Evolutionary conservation across 1,140 invertebrate species (phyloP).

Genomic region (Drosophila seguyi): DNA sequence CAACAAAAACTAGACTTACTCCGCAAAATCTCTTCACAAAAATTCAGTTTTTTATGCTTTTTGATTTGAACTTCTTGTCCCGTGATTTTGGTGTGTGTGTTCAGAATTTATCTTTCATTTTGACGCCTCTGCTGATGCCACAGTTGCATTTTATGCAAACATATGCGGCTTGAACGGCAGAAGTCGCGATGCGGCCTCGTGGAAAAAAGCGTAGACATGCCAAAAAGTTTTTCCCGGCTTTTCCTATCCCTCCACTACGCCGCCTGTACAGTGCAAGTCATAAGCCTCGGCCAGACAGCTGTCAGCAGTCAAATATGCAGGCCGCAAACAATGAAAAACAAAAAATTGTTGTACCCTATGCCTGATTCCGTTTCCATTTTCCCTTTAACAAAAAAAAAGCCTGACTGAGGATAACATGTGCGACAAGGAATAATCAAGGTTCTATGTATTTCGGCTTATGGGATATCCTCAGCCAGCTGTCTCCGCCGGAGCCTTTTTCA

Average conservation of each 20-base stretch:
- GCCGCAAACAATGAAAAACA: slow-evolving; percentile 45
- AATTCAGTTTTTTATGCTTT: slow-evolving; percentile 18
- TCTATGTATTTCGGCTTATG: slow-evolving; percentile 14
- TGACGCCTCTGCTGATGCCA: slow-evolving; percentile 46
- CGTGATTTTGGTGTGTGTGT: slow-evolving; percentile 42
- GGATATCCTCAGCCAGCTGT: slow-evolving; percentile 13
- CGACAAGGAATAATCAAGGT: slow-evolving; percentile 12
- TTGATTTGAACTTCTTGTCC: slow-evolving; percentile 17
- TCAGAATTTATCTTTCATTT: slow-evolving; percentile 79
- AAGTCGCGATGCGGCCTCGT: slow-evolving; percentile 40
- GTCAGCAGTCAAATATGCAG: slow-evolving; percentile 76
- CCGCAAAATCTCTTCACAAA: background rate
- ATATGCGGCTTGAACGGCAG: slow-evolving; percentile 65
- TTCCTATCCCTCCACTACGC: background rate
- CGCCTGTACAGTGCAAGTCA: slow-evolving; percentile 13
- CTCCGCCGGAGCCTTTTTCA: slow-evolving; percentile 12
- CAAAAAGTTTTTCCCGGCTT: slow-evolving; percentile 46
- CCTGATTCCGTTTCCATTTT: slow-evolving; percentile 24
- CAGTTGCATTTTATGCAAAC: slow-evolving; percentile 75
- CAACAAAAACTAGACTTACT: background rate
- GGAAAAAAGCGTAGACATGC: slow-evolving; percentile 37
- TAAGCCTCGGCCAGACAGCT: slow-evolving; percentile 59
- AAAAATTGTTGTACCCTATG: slow-evolving; percentile 8
- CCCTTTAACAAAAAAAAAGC: slow-evolving; percentile 16
- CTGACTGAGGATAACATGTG: slow-evolving; percentile 44